Evolutionary conservation across 2,797 vertebrate species (phyloP).

Genomic region (Bovichtus variegatus): DNA sequence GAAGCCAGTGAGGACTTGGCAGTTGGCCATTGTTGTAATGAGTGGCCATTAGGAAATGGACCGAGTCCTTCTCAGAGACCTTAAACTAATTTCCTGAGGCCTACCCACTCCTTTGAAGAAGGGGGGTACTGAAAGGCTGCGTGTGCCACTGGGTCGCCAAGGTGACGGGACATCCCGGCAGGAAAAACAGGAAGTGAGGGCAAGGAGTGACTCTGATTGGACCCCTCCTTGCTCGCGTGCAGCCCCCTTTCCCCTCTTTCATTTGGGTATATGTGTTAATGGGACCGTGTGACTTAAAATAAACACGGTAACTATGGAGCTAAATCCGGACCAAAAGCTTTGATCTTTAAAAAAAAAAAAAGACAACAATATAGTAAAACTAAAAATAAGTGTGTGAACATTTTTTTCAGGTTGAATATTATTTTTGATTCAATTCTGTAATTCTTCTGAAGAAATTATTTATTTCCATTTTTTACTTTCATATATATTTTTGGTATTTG

Average conservation of each 20-base stretch:
- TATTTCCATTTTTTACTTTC: too few species aligned
- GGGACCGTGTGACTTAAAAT: conserved; percentile 56
- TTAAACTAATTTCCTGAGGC: conserved; percentile 86
- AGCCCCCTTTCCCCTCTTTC: conserved; percentile 71
- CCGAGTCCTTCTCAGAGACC: conserved; percentile 76
- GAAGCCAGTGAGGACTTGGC: conserved; percentile 63
- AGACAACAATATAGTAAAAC: too few species aligned
- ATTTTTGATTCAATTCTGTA: too few species aligned
- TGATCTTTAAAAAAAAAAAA: too few species aligned
- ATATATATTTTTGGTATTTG: too few species aligned
- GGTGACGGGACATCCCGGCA: conserved; percentile 79
- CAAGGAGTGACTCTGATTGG: conserved; percentile 83
- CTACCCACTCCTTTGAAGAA: conserved; percentile 73
- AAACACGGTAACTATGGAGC: conserved; percentile 57
- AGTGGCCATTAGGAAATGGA: conserved; percentile 82
- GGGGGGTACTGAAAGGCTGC: conserved; percentile 64
- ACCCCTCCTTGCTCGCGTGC: conserved; percentile 76
- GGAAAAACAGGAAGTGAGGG: conserved; percentile 86
- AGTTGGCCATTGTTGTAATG: conserved; percentile 75
- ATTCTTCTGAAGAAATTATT: too few species aligned
- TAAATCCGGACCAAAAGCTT: too few species aligned
- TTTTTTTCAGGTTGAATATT: too few species aligned
- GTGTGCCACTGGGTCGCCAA: conserved; percentile 78
- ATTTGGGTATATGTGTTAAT: conserved; percentile 61
- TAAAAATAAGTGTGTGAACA: too few species aligned